Percentiles rank a stretch among this genome's conserved stretches.
phyloP scores from a whole-genome alignment of 2,888 invertebrate species.

The Horisme vitalbata region DNA sequence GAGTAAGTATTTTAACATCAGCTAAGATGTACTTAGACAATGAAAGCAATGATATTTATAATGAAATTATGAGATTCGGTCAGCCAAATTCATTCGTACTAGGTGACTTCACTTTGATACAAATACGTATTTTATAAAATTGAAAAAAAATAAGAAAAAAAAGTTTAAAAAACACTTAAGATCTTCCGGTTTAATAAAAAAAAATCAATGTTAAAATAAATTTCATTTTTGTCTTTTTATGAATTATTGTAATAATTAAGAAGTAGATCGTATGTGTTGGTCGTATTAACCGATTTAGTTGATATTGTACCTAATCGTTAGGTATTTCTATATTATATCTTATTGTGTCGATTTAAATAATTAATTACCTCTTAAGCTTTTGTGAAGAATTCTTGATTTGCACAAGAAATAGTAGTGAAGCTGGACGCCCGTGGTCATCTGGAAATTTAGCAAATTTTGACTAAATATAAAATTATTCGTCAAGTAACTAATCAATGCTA shows the following conservation, averaged over 20 bases:
- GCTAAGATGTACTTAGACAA: constrained; percentile 70
- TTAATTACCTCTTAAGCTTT: constrained; percentile 79
- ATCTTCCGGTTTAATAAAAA: constrained; percentile 71
- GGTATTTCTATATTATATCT: constrained; percentile 77
- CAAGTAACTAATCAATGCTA: background rate
- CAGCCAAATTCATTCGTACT: constrained; percentile 73
- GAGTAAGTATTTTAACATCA: constrained; percentile 80
- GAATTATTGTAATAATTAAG: constrained; percentile 74
- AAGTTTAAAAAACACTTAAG: constrained; percentile 68
- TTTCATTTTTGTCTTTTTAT: constrained; percentile 78
- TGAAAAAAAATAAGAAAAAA: constrained; percentile 57
- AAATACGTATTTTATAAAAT: constrained; percentile 79
- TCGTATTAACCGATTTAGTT: constrained; percentile 79
- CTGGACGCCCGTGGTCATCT: constrained; percentile 58
- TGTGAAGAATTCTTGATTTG: constrained; percentile 75
- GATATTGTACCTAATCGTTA: constrained; percentile 73
- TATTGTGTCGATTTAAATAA: constrained; percentile 78
- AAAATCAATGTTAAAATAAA: constrained; percentile 64
- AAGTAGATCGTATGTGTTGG: constrained; percentile 78
- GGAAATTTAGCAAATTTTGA: background rate
- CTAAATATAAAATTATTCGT: background rate
- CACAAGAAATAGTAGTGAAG: constrained; percentile 78
- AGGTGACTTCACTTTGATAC: constrained; percentile 80
- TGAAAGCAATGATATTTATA: constrained; percentile 82
- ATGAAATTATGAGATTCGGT: constrained; percentile 63